Percentiles rank a stretch among this genome's conserved stretches.
phyloP scores from a whole-genome alignment of 1,140 invertebrate species.

The Aphelinus certus region DNA sequence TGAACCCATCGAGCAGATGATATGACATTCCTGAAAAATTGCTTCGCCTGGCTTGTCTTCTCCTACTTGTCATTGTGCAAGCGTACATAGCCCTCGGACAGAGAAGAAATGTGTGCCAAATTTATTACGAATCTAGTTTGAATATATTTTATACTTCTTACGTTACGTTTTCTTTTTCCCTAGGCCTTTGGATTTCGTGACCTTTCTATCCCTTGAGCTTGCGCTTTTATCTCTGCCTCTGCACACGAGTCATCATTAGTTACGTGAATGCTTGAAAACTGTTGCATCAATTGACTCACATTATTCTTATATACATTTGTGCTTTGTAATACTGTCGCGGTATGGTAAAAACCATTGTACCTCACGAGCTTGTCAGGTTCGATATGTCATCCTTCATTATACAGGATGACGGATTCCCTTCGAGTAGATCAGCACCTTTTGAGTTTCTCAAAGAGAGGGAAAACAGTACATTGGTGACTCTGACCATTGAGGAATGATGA shows the following conservation, averaged over 20 bases:
- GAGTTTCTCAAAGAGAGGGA: constrained; percentile 8
- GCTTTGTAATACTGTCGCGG: too few species aligned
- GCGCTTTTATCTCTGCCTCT: too few species aligned
- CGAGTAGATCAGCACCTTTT: not conserved
- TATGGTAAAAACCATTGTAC: too few species aligned
- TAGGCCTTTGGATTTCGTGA: constrained; percentile 1
- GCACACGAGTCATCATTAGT: too few species aligned
- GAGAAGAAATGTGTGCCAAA: constrained; percentile 19
- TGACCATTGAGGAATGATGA: constrained; percentile 17
- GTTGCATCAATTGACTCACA: too few species aligned
- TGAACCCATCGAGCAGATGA: not conserved
- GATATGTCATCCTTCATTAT: constrained; percentile 12
- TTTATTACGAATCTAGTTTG: constrained; percentile 28
- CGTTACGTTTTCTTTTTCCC: not conserved
- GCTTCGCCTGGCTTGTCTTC: constrained; percentile 53
- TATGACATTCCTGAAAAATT: constrained; percentile 36
- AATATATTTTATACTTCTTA: constrained; percentile 8
- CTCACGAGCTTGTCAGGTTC: constrained; percentile 1
- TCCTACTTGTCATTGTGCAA: constrained; percentile 44
- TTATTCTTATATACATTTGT: too few species aligned
- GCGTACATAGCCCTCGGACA: constrained; percentile 10
- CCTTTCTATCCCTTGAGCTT: too few species aligned
- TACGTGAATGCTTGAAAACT: too few species aligned
- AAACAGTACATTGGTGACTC: constrained; percentile 22
- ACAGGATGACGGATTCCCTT: not conserved